Conservation (phyloP, 2,113 vertebrate genomes). For the Platycercus adscitus region DNA sequence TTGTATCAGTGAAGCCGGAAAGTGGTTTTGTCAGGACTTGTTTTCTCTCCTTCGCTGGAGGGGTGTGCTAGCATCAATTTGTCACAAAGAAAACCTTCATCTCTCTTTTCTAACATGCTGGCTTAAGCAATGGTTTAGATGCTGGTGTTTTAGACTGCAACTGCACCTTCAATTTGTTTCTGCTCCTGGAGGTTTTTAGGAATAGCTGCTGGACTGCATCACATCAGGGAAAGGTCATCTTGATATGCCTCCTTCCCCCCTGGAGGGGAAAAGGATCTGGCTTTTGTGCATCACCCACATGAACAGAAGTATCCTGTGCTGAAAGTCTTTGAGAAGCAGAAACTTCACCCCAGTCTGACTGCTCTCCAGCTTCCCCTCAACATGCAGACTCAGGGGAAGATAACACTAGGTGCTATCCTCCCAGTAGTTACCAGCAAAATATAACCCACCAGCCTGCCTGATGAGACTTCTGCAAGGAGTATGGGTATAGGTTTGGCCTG, state of each 20-base stretch:
- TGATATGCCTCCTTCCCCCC: not conserved
- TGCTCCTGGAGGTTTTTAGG: not conserved
- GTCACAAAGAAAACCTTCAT: not conserved
- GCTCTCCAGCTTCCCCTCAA: not conserved
- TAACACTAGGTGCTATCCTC: not conserved
- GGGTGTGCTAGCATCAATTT: not conserved
- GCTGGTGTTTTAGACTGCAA: not conserved
- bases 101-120: not conserved
- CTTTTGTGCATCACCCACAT: not conserved
- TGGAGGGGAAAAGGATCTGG: not conserved
- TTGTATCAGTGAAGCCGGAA: not conserved
- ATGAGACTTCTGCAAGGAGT: not conserved
- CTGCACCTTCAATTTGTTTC: not conserved
- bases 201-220: not conserved
- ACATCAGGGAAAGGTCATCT: not conserved
- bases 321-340: not conserved
- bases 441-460: not conserved
- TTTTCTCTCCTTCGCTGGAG: not conserved
- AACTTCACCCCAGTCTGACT: rapidly evolving
- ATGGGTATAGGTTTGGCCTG: not conserved
- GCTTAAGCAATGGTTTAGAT: not conserved
- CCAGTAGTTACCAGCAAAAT: not conserved
- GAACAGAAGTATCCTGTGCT: not conserved
- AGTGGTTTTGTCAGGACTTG: not conserved
- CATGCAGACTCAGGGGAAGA: rapidly evolving